These are phyloP conservation scores for Acipenser transmontanus DNA, from an alignment of 2,797 vertebrate genomes.

Conservation along the genomic window DNA sequence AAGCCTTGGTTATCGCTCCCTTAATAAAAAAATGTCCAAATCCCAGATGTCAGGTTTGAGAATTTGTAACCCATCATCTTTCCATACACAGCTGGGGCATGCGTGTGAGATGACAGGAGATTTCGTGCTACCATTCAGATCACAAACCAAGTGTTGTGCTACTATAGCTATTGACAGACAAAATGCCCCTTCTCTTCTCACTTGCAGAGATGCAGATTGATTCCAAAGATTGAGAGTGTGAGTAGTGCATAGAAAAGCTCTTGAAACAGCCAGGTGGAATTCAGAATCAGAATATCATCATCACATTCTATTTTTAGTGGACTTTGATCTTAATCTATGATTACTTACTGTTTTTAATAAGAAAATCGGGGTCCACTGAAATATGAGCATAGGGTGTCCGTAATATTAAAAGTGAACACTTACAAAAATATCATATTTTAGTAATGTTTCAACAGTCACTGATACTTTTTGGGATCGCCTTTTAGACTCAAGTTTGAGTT, in stretches of 20 bases:
- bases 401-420: slow-evolving; percentile 12
- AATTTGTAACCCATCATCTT: slow-evolving; percentile 18
- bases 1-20: slow-evolving; percentile 19
- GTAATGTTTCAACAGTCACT: background rate
- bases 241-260: slow-evolving; percentile 46
- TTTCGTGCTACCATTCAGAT: slow-evolving; percentile 27
- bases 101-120: background rate
- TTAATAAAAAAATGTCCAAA: slow-evolving; percentile 16
- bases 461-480: too few relatives aligned
- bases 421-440: background rate
- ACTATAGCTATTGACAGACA: slow-evolving; percentile 38
- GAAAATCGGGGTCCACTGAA: slow-evolving; percentile 24
- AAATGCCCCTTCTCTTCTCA: slow-evolving; percentile 46
- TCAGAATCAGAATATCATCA: slow-evolving; percentile 4
- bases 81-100: slow-evolving; percentile 12
- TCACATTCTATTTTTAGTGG: slow-evolving; percentile 26
- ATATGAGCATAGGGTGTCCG: slow-evolving; percentile 40
- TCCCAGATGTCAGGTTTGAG: slow-evolving; percentile 17
- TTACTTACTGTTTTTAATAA: slow-evolving; percentile 19
- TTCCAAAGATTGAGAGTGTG: slow-evolving; percentile 60
- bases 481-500: background rate
- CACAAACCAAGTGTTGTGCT: slow-evolving; percentile 21
- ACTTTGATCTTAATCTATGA: slow-evolving; percentile 40
- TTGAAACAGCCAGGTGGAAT: slow-evolving; percentile 27
- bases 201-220: slow-evolving; percentile 60